phyloP scores from a whole-genome alignment of 2,113 vertebrate species.

The Lethenteron reissneri region DNA sequence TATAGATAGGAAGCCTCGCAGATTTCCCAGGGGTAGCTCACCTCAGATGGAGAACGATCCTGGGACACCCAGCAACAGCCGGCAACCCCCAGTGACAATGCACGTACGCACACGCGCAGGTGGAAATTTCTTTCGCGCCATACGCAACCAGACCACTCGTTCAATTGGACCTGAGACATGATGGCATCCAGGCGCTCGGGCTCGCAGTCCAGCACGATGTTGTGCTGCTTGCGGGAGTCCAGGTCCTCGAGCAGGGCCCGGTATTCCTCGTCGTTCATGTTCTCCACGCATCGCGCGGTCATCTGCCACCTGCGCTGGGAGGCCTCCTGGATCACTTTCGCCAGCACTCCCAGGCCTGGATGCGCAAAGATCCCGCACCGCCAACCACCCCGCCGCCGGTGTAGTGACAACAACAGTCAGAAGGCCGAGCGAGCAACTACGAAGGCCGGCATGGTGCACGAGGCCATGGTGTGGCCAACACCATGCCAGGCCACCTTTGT shows the following conservation, averaged over 20 bases:
- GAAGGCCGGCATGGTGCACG: no score
- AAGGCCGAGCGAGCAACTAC: no score
- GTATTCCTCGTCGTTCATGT: slow-evolving; percentile 94
- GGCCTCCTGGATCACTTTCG: slow-evolving; percentile 84
- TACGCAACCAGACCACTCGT: background rate
- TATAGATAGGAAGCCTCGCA: no score
- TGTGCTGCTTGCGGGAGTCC: slow-evolving; percentile 80
- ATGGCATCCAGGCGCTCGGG: slow-evolving; percentile 98
- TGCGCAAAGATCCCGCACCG: background rate
- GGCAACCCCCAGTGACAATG: no score
- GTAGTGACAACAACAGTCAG: no score
- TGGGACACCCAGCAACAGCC: no score
- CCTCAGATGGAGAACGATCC: no score
- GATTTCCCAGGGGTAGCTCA: no score
- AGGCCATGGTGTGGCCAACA: no score
- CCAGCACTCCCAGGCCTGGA: slow-evolving; percentile 68
- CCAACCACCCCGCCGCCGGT: no score
- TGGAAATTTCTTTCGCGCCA: background rate
- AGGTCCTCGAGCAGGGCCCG: slow-evolving; percentile 87
- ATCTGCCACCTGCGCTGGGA: slow-evolving; percentile 98
- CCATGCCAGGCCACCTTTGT: no score
- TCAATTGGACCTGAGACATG: slow-evolving; percentile 59
- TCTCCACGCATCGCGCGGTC: slow-evolving; percentile 92
- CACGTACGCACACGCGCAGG: no score
- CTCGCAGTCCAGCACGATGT: slow-evolving; percentile 91